Evolutionary conservation across 2,113 vertebrate genomes (phyloP).

Genomic region (Climacteris rufus): DNA sequence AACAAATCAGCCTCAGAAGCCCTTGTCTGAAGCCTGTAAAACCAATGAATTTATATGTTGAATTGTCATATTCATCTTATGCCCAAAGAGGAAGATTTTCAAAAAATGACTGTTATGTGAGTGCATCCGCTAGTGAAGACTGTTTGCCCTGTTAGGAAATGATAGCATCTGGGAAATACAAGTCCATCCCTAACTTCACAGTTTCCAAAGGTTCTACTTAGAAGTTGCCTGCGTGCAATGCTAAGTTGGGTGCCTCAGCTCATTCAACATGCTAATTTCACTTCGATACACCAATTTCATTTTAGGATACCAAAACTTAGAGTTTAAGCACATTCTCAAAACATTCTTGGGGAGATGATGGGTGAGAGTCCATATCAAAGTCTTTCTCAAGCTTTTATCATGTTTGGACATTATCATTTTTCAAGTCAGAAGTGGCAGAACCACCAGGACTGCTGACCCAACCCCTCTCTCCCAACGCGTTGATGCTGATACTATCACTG

Average conservation of each 20-base stretch:
- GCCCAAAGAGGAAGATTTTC: neutral
- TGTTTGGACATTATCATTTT: neutral
- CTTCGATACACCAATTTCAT: neutral
- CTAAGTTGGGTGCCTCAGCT: neutral
- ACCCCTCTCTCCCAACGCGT: neutral
- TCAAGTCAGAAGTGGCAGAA: neutral
- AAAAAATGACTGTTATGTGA: neutral
- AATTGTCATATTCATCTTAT: neutral
- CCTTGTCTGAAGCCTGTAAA: neutral
- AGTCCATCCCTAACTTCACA: neutral
- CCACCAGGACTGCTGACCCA: neutral
- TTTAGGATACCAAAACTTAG: neutral
- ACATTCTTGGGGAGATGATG: neutral
- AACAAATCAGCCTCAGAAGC: neutral
- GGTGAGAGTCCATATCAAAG: neutral
- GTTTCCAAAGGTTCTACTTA: neutral
- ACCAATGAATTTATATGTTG: neutral
- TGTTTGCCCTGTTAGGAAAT: neutral
- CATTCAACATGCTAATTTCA: neutral
- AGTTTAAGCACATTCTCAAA: neutral
- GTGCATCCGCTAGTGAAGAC: neutral
- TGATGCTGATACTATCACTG: slow-evolving; percentile 14
- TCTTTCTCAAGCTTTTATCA: slow-evolving; percentile 42
- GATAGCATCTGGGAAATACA: neutral
- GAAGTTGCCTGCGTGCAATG: neutral